phyloP scores from a whole-genome alignment of 2,797 vertebrate species.

The Cossypha niveicapilla region DNA sequence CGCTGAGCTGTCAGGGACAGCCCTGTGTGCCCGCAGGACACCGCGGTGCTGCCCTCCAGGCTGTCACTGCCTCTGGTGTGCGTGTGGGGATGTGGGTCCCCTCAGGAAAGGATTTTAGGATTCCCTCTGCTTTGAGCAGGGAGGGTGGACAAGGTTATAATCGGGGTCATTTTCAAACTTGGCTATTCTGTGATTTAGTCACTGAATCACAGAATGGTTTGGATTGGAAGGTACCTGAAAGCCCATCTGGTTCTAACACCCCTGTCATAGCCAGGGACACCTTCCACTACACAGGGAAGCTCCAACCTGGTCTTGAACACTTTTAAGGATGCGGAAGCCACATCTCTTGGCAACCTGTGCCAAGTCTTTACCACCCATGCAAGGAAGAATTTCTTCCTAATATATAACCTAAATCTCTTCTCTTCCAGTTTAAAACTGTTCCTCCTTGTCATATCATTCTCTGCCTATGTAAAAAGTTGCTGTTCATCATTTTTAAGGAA shows the following conservation, averaged over 20 bases:
- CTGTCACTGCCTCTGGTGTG: neutral
- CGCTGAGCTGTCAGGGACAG: neutral
- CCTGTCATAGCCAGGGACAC: neutral
- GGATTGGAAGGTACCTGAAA: neutral
- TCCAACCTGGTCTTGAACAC: neutral
- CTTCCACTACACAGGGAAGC: neutral
- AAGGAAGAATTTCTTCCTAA: neutral
- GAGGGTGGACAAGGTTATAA: neutral
- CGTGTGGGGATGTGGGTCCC: fast-evolving
- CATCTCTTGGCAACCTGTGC: neutral
- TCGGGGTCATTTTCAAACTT: neutral
- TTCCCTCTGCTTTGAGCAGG: neutral
- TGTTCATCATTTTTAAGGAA: neutral
- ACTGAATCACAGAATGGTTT: neutral
- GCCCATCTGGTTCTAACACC: neutral
- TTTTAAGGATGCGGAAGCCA: neutral
- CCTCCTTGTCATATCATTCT: neutral
- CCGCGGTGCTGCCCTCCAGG: neutral
- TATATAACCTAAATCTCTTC: neutral
- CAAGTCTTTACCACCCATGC: fast-evolving
- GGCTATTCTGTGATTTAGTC: neutral
- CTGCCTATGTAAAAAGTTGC: neutral
- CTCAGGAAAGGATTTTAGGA: neutral
- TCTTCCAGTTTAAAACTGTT: neutral
- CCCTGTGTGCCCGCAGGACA: fast-evolving